Evolutionary conservation across 2,888 invertebrate genomes (phyloP), one percentile per base, ranked within the genome.

Genomic region (Drosophila parthenogenetica): DNA sequence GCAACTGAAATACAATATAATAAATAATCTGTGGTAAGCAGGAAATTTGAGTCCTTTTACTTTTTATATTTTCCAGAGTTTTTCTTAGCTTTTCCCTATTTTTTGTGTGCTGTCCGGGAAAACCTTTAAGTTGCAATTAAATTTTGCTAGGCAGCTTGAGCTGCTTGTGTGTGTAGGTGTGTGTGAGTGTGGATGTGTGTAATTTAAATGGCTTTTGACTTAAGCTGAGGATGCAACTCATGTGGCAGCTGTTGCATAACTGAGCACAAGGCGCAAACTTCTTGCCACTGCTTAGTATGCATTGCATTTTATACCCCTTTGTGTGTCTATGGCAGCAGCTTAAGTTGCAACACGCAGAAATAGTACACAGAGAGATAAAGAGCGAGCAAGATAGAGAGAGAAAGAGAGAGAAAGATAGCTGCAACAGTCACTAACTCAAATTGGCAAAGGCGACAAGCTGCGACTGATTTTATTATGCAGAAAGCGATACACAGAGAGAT

Each of bases 51-150:
- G 46, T 5, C 32, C 42, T 39, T 49, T 61, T 29, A 7, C 2
- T 29, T 29, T 29, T 29, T 5, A 8, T 29, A 29, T 29, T 29
- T 29, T 8, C 29, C 29, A 22, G 8, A 29, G 8, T 29, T 29
- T 29, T 29, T 29, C 5, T 1, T 25, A 3, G 1, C 25, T 25
- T 25, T 29, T 29, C 2, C 29, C 2, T 29, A 22, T 29, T 8
- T 8, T 40, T 10, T 43, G 60, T 43, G 64, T 64, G 42, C 37
- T 45, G 25, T 40, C 29, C 7, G 57, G 22, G 76, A 64, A 71
- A 69, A 68, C 79, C 85, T 82, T 82, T 79, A 82, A 75, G 71
- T 79, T 83, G 85, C 85, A 83, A 83, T 83, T 83, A 83, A 79
- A 82, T 85, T 84, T 70, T 67, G 46, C 19, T 37, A 59, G 17